These are phyloP conservation scores for Fregetta grallaria DNA, from an alignment of 2,113 vertebrate genomes.

Conservation along the genomic window DNA sequence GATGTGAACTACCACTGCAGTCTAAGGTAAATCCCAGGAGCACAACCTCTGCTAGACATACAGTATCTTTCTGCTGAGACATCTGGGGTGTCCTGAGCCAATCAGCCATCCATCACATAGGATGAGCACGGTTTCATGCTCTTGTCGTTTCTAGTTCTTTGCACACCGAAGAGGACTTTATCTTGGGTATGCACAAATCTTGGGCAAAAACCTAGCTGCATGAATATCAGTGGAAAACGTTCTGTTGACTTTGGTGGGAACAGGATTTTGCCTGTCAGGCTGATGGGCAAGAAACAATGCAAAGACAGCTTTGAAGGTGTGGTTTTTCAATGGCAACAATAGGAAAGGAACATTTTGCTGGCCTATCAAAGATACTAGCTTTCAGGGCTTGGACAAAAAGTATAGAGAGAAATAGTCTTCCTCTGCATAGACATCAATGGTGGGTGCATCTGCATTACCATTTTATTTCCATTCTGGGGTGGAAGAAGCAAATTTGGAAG, in stretches of 20 bases:
- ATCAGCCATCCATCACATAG: not conserved
- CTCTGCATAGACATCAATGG: not conserved
- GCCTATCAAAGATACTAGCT: not conserved
- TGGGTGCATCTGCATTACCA: not conserved
- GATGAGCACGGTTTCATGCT: not conserved
- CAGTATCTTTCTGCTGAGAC: not conserved
- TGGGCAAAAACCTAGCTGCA: not conserved
- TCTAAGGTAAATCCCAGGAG: not conserved
- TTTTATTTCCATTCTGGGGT: not conserved
- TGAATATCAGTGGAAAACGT: not conserved
- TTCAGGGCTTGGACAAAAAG: not conserved
- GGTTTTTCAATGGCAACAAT: not conserved
- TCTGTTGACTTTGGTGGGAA: not conserved
- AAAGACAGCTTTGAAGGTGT: not conserved
- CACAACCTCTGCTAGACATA: not conserved
- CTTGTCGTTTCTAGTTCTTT: not conserved
- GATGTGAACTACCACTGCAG: not conserved
- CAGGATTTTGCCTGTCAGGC: not conserved
- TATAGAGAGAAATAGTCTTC: not conserved
- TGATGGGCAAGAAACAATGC: not conserved
- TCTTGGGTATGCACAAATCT: not conserved
- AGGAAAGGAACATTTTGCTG: not conserved
- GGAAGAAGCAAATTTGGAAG: not conserved
- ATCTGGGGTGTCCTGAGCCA: not conserved
- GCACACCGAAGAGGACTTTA: not conserved